phyloP scores from a whole-genome alignment of 2,888 invertebrate genomes.

The Drosophila birchii region DNA sequence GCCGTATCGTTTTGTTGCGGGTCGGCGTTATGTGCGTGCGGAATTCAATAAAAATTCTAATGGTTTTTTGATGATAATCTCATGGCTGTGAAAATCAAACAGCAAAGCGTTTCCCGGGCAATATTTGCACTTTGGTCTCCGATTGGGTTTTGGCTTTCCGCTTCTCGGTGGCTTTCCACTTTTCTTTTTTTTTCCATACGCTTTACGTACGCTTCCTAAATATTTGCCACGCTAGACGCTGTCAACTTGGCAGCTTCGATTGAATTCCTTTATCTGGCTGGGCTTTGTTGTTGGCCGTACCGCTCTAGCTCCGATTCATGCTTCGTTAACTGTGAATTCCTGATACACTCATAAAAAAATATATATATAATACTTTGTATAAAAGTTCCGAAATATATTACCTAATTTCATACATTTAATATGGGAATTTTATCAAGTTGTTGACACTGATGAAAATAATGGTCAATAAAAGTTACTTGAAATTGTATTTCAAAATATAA shows the following conservation, averaged over 20 bases:
- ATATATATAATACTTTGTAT: too few relatives aligned
- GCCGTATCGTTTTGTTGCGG: conserved; percentile 18
- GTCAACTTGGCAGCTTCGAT: conserved; percentile 75
- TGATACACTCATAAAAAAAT: conserved; percentile 20
- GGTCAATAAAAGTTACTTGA: too few relatives aligned
- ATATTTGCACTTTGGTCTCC: conserved; percentile 51
- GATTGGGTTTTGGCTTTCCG: conserved; percentile 41
- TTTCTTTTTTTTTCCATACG: neutral
- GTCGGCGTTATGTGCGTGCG: conserved; percentile 61
- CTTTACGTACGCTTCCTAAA: conserved; percentile 46
- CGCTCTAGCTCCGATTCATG: conserved; percentile 62
- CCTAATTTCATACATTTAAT: too few relatives aligned
- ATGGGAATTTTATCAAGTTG: neutral
- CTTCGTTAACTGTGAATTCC: conserved; percentile 79
- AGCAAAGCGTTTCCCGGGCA: conserved; percentile 59
- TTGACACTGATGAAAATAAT: too few relatives aligned
- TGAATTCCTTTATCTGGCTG: conserved; percentile 72
- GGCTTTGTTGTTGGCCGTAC: conserved; percentile 23
- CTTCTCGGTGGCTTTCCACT: conserved; percentile 5
- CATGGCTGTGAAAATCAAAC: conserved; percentile 75
- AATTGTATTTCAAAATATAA: too few relatives aligned
- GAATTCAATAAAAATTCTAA: conserved; percentile 82
- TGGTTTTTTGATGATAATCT: conserved; percentile 82
- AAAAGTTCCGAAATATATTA: too few relatives aligned
- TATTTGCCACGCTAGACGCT: conserved; percentile 67